phyloP scores from a whole-genome alignment of 1,140 invertebrate genomes.

The Caenorhabditis inopinata region DNA sequence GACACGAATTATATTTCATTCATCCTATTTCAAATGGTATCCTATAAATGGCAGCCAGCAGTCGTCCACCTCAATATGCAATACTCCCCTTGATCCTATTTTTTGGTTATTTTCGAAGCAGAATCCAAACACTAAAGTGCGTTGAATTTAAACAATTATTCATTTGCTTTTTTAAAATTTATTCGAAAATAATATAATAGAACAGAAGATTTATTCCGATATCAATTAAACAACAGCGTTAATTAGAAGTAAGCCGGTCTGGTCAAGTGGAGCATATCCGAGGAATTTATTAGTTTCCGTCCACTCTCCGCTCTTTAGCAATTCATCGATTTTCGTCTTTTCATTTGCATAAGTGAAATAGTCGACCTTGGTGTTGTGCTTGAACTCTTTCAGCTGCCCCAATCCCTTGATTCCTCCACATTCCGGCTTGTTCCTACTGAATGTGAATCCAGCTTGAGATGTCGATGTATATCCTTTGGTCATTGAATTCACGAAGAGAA shows the following conservation, averaged over 20 bases:
- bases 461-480: background rate
- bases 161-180: too few relatives aligned
- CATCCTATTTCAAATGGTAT: too few relatives aligned
- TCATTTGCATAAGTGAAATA: background rate
- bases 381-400: background rate
- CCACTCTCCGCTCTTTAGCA: background rate
- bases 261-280: background rate
- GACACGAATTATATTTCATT: too few relatives aligned
- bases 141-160: too few relatives aligned
- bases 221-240: background rate
- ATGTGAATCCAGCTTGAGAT: background rate
- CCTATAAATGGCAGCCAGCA: too few relatives aligned
- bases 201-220: background rate
- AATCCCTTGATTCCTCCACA: slow-evolving; percentile 27
- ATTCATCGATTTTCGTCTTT: background rate
- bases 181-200: background rate
- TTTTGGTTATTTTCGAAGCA: too few relatives aligned
- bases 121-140: too few relatives aligned
- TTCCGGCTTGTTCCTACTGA: background rate
- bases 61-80: too few relatives aligned
- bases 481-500: background rate
- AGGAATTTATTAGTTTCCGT: background rate
- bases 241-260: background rate
- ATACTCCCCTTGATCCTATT: too few relatives aligned
- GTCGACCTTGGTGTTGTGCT: background rate